Conservation (phyloP, 2,888 invertebrate species). For the Lordiphosa andalusiaca region DNA sequence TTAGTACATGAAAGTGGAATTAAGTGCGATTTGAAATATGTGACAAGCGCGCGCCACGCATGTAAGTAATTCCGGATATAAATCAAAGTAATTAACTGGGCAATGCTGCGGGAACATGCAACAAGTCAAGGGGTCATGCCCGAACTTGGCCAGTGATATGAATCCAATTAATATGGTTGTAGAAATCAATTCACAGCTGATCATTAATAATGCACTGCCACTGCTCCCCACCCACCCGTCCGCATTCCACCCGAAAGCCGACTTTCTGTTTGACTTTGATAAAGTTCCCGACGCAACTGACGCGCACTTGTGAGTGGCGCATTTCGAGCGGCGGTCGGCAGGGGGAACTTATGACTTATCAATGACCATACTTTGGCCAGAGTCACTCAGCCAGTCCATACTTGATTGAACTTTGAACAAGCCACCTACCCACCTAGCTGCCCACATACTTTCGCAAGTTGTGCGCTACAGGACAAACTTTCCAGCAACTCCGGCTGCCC, state of each 20-base stretch:
- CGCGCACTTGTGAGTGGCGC: conserved; percentile 52
- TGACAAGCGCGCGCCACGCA: conserved; percentile 48
- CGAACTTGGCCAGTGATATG: conserved; percentile 15
- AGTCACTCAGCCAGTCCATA: conserved; percentile 42
- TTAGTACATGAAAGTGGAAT: conserved; percentile 56
- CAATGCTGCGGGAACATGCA: conserved; percentile 45
- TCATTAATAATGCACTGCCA: conserved; percentile 70
- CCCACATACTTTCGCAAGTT: conserved; percentile 10
- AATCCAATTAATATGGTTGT: conserved; percentile 17
- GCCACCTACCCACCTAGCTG: conserved; percentile 14
- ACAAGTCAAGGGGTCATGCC: conserved; percentile 60
- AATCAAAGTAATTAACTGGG: conserved; percentile 69
- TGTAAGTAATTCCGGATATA: conserved; percentile 57
- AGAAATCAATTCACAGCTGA: conserved; percentile 38
- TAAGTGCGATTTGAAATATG: conserved; percentile 64
- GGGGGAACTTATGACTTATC: conserved; percentile 39
- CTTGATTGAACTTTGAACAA: conserved; percentile 64
- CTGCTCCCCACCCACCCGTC: conserved; percentile 48
- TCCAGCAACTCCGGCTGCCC: conserved; percentile 18
- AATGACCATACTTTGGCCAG: conserved; percentile 42
- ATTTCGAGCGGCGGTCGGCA: conserved; percentile 13
- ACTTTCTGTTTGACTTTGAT: conserved; percentile 67
- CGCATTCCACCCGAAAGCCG: conserved; percentile 30
- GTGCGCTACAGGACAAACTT: conserved; percentile 50
- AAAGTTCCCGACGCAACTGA: conserved; percentile 49